Evolutionary conservation across 2,797 vertebrate species (phyloP).

Genomic region (Argentina silus): DNA sequence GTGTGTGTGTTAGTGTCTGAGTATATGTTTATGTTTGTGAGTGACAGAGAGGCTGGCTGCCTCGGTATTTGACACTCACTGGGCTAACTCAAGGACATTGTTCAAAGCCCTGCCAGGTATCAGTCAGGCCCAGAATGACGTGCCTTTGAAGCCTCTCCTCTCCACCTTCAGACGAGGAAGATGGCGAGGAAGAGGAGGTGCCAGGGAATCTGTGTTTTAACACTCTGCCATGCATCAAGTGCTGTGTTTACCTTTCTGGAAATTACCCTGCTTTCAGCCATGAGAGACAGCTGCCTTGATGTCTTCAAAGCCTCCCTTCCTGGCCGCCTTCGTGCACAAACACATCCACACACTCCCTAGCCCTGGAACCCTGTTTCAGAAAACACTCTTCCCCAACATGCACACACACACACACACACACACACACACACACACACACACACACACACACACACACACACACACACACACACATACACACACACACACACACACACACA

Average conservation of each 20-base stretch:
- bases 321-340: not conserved
- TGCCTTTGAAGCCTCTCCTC: slow-evolving; percentile 65
- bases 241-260: slow-evolving; percentile 38
- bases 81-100: slow-evolving; percentile 46
- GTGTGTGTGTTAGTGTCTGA: not conserved
- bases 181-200: slow-evolving; percentile 39
- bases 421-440: slow-evolving; percentile 18
- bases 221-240: slow-evolving; percentile 28
- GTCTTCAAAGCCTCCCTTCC: slow-evolving; percentile 36
- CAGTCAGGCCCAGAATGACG: slow-evolving; percentile 37
- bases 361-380: slow-evolving; percentile 10
- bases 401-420: too few species aligned
- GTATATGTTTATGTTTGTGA: not conserved
- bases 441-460: not conserved
- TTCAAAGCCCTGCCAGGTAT: slow-evolving; percentile 67
- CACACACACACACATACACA: slow-evolving; percentile 33
- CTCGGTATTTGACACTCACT: slow-evolving; percentile 60
- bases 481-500: slow-evolving; percentile 15
- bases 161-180: slow-evolving; percentile 48
- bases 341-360: slow-evolving; percentile 10
- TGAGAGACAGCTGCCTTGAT: slow-evolving; percentile 39
- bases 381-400: slow-evolving; percentile 34
- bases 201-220: slow-evolving; percentile 25
- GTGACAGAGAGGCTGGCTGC: slow-evolving; percentile 30
- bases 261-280: slow-evolving; percentile 43